Conservation (phyloP, 2,888 invertebrate genomes). For the Meandrusa payeni region DNA sequence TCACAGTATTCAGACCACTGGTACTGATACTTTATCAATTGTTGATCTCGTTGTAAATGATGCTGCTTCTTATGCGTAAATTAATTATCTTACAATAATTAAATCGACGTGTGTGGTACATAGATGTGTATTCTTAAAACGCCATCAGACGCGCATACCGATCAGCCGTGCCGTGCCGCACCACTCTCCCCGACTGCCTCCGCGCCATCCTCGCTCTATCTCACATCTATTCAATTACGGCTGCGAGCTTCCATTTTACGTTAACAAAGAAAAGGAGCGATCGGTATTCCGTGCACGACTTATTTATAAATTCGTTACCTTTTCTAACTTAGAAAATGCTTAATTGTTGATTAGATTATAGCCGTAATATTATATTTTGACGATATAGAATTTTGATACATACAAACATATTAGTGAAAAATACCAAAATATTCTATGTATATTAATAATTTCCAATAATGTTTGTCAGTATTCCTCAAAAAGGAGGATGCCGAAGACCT, state of each 20-base stretch:
- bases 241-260: slow-evolving; percentile 29
- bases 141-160: slow-evolving; percentile 20
- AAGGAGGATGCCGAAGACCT: no score
- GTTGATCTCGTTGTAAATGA: no score
- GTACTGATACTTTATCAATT: no score
- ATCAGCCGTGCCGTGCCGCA: slow-evolving; percentile 29
- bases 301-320: no score
- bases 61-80: no score
- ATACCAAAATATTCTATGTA: no score
- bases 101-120: slow-evolving; percentile 3
- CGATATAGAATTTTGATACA: no score
- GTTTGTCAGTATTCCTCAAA: no score
- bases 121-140: slow-evolving; percentile 7
- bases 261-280: slow-evolving; percentile 11
- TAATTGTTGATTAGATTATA: not conserved
- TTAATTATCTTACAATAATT: not conserved
- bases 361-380: not conserved
- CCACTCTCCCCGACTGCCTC: slow-evolving; percentile 45
- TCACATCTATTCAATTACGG: slow-evolving; percentile 41
- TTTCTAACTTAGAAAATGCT: not conserved
- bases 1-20: no score
- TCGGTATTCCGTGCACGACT: slow-evolving; percentile 5
- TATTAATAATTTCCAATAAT: no score
- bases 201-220: slow-evolving; percentile 46
- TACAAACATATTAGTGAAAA: no score